Percentiles rank a stretch among this genome's conserved stretches.
Conservation (phyloP, 2,888 invertebrate species). For the Adelphocoris suturalis region DNA sequence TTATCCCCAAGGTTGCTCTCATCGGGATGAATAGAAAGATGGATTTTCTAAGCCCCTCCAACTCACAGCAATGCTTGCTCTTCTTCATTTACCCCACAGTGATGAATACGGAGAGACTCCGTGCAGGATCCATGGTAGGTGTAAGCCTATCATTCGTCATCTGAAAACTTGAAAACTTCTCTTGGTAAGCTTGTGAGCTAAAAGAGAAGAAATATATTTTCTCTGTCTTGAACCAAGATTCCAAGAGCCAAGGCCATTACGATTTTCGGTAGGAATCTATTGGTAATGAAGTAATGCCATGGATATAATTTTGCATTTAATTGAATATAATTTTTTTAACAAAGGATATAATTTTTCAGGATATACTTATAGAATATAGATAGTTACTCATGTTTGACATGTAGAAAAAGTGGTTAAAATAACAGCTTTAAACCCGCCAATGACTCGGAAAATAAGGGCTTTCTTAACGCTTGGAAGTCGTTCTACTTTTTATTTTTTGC, state of each 20-base stretch:
- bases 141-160: constrained; percentile 4
- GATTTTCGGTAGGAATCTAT: no score
- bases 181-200: not conserved
- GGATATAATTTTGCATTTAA: no score
- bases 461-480: no score
- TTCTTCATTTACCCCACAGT: not conserved
- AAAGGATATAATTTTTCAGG: no score
- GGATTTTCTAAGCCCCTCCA: not conserved
- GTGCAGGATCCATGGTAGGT: not conserved
- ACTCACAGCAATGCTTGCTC: not conserved
- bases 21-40: constrained; percentile 25
- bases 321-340: no score
- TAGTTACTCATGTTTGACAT: no score
- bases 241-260: not conserved
- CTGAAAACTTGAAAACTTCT: not conserved
- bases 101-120: constrained; percentile 8
- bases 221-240: not conserved
- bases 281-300: no score
- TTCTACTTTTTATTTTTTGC: no score
- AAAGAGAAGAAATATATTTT: constrained; percentile 3
- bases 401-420: no score
- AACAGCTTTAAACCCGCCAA: no score
- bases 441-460: no score
- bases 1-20: constrained; percentile 6
- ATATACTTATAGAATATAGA: no score